phyloP scores from a whole-genome alignment of 2,797 vertebrate genomes.

The Hirundo rustica region DNA sequence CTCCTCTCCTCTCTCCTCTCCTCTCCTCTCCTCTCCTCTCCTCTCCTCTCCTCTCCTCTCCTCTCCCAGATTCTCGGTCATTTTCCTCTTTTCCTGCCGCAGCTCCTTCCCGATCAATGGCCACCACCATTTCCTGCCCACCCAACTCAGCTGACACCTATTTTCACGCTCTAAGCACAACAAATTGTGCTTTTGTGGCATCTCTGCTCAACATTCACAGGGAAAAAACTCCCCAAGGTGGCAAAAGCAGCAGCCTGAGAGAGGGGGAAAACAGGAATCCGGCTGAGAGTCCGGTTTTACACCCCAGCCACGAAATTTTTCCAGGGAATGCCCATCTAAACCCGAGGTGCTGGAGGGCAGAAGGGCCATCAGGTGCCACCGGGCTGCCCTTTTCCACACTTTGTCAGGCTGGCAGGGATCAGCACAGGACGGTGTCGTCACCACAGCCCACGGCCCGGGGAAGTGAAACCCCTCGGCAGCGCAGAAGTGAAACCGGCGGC shows the following conservation, averaged over 20 bases:
- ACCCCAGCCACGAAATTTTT: background rate
- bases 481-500: constrained; percentile 59
- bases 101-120: background rate
- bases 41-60: background rate
- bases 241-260: background rate
- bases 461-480: constrained; percentile 50
- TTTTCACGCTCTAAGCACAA: background rate
- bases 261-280: background rate
- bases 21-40: no score
- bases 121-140: background rate
- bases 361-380: background rate
- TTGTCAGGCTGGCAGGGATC: background rate
- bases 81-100: background rate
- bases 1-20: no score
- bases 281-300: accelerated
- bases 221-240: background rate
- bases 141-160: accelerated
- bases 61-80: background rate
- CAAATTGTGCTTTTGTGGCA: background rate
- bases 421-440: background rate
- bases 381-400: background rate
- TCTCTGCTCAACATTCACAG: background rate
- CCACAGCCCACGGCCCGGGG: background rate
- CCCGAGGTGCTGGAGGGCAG: background rate
- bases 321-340: background rate